Base-by-base conservation (phyloP, 2,113 vertebrate species). In the Dipodomys spectabilis region DNA sequence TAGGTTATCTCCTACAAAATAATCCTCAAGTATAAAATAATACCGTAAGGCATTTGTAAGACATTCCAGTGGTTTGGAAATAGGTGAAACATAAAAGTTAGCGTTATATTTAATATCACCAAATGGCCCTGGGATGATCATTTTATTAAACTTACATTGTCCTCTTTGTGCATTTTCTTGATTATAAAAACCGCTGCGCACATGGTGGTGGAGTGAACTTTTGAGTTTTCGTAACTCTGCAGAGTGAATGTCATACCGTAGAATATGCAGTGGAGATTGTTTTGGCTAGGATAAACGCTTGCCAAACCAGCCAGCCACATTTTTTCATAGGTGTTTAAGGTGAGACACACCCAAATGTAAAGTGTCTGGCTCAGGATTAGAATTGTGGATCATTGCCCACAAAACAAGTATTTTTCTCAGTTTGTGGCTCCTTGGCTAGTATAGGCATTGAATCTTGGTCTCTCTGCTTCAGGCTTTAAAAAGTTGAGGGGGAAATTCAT, bases 281-380 rank as follows among this genome's bases (percentile, higher is more conserved):
- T 95, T 89, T 78, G 53, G 57, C 85, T 74, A 64, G 65, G 85
- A 53, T 60, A 18, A 74, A 11, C 1, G 7, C 25, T 72, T 5
- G 68, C 92, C 49, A 0, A 82, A 13, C 95, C 69, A 67, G 53
- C 95, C 73, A 67, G 78, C 82, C 79, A 32, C 96, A 95, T 96
- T 97, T 94, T 32, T 97, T 90, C 84, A 22, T 7, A 72, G 65
- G 77, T 65, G 74, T 94, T 95, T 89, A 87, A 90, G 92, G 28
- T 15, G 83, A 90, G 95, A 71, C 90, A 92, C 92, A 64, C 92
- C 96, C 84, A 64, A 16, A 68, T n/a, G n/a, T 62, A 22, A 67
- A 87, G 91, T 28, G 30, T 57, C 82, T 25, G 16, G 84, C 90
- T 49, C 73, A 32, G 94, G 65, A 74, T 74, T 77, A 84, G 92